A percentile compares a stretch with the other conserved stretches of the same genome.
Evolutionary conservation across 2,797 vertebrate genomes (phyloP).

Genomic region (Epinephelus malabaricus): DNA sequence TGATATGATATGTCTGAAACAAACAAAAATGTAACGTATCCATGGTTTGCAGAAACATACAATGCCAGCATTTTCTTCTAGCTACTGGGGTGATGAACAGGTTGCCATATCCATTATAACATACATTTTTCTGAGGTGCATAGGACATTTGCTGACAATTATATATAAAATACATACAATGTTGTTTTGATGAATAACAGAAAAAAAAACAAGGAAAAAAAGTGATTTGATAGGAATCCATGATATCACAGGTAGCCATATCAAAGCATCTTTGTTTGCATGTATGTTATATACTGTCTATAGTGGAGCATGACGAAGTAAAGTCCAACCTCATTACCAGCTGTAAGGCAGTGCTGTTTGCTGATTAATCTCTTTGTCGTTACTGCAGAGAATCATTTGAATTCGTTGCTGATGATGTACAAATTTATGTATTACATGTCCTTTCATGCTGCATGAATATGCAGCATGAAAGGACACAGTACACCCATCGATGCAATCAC

Average conservation of each 20-base stretch:
- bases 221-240: too few relatives aligned
- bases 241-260: not conserved
- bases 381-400: slow-evolving; percentile 16
- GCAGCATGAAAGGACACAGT: not conserved
- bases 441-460: slow-evolving; percentile 12
- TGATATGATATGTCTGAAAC: too few relatives aligned
- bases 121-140: too few relatives aligned
- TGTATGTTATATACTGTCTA: not conserved
- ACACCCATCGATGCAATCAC: slow-evolving; percentile 3
- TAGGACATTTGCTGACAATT: too few relatives aligned
- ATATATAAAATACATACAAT: too few relatives aligned
- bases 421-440: slow-evolving; percentile 24
- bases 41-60: too few relatives aligned
- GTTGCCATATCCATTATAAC: not conserved
- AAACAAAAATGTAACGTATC: too few relatives aligned
- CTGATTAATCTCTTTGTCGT: slow-evolving; percentile 32
- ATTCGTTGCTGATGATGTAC: slow-evolving; percentile 23
- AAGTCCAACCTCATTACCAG: slow-evolving; percentile 41
- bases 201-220: too few relatives aligned
- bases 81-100: too few relatives aligned
- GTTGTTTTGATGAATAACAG: too few relatives aligned
- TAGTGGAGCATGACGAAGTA: slow-evolving; percentile 15
- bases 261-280: slow-evolving; percentile 23
- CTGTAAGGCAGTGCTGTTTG: slow-evolving; percentile 29
- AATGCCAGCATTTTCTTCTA: too few relatives aligned